Evolutionary conservation across 2,888 invertebrate genomes (phyloP), one percentile per base, ranked within the genome.

Genomic region (Zygaena filipendulae): DNA sequence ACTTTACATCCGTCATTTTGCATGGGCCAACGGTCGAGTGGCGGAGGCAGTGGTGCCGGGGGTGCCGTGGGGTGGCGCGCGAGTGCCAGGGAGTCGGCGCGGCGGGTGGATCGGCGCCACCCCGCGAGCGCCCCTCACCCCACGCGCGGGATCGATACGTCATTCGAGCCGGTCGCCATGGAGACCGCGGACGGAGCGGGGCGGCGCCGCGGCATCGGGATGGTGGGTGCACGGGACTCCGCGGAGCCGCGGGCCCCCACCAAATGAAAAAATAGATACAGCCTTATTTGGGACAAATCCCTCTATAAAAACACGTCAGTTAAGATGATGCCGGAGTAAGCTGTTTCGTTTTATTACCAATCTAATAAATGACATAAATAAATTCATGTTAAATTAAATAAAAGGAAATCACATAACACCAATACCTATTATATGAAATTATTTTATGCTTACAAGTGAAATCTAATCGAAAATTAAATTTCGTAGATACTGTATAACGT

Each of bases 1-100:
- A 77, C 67, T 77, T 77, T 77, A 79, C 79, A 79, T 79, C 74
- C 77, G 75, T 77, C 77, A 77, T 77, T 77, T 79, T 77, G 77
- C 77, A 79, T 77, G 79, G 77, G 79, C 77, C 75, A 72, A 70
- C 71, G 75, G 74, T 72, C 72, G 71, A 69, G 66, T 68, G 64
- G 64, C 52, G n/a, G n/a, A n/a, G n/a, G n/a, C n/a, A n/a, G n/a
- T n/a, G n/a, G n/a, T n/a, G n/a, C n/a, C n/a, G n/a, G n/a, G n/a
- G n/a, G n/a, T n/a, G n/a, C n/a, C 59, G 66, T 47, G 63, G 68
- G 32, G 23, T 57, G 62, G 45, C 59, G 62, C 58, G 52, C 69
- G 69, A 67, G 68, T 60, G 61, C 58, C 47, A 54, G 68, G 63
- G 67, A 63, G 60, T 49, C 53, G 54, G 56, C 44, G 57, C 59